Percentiles rank a stretch among this genome's conserved stretches.
Evolutionary conservation across 2,888 invertebrate species (phyloP).

Genomic region (Aphidius colemani): DNA sequence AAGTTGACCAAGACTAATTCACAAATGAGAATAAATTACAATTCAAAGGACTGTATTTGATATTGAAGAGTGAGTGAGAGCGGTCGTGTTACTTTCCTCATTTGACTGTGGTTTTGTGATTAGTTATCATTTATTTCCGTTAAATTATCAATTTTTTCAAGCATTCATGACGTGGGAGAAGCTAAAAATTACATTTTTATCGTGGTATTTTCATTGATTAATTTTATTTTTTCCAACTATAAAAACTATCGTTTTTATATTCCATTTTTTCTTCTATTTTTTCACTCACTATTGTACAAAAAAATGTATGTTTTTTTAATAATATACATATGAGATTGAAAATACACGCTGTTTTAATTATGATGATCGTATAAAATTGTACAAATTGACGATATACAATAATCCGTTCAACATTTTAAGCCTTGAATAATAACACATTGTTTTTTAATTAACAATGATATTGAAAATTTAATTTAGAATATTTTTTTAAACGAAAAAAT

Average conservation of each 20-base stretch:
- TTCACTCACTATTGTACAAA: background rate
- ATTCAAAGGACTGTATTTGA: too few species aligned
- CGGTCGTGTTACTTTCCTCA: conserved; percentile 54
- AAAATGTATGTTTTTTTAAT: background rate
- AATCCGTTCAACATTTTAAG: too few species aligned
- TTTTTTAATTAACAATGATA: too few species aligned
- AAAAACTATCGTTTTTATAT: background rate
- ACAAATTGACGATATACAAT: too few species aligned
- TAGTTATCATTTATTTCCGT: conserved; percentile 56
- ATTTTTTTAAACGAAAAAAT: too few species aligned
- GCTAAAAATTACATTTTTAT: background rate
- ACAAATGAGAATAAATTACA: background rate
- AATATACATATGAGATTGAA: too few species aligned
- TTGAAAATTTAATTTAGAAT: too few species aligned
- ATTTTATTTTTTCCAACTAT: background rate
- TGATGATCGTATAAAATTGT: too few species aligned
- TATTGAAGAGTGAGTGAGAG: conserved; percentile 37
- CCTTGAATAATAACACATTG: too few species aligned
- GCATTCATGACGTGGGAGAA: conserved; percentile 46
- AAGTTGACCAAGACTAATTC: background rate
- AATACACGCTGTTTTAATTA: too few species aligned
- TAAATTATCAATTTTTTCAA: conserved; percentile 44
- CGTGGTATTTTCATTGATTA: background rate
- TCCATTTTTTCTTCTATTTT: conserved; percentile 1
- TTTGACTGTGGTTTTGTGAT: conserved; percentile 45